Base-by-base conservation (phyloP, 1,140 invertebrate genomes). In the Drosophila lacteicornis region DNA sequence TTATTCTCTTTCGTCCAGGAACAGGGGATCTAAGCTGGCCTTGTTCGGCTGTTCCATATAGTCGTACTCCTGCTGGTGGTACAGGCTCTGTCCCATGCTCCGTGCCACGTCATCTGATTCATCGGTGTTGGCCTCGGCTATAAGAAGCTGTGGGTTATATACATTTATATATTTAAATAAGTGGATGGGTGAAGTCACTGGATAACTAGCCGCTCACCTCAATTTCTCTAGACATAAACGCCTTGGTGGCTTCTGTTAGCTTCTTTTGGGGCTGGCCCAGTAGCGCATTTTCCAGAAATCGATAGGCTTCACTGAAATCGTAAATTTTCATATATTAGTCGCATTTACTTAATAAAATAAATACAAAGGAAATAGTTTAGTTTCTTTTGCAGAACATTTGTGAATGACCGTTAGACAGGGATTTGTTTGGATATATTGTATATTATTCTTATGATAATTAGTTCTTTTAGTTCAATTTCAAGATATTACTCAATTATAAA, bases 111-210 rank as follows among this genome's bases (percentile, higher is more conserved):
- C 30, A n/a, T 90, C 80, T 5, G 79, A 79, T 0, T 71, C 12
- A 8, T 88, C 91, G 1, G 59, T 85, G 55, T 92, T 92, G 2
- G 82, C 91, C 47, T 91, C 86, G 5, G 53, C 65, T 30, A 92
- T 88, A 0, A 92, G 73, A 17, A 75, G 46, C 84, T 91, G 61
- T 6, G 25, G 6, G 19, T 4, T 1, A 7, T 0, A 1, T 27
- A 3, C 2, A 2, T 3, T 27, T 13, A 0, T 8, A n/a, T 7
- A 25, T 25, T 2, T 0, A 8, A 27, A 6, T 0, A 15, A 1
- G 8, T 66, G 2, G 2, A 7, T 5, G 8, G 2, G 0, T 4
- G 4, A 1, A 45, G 9, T 12, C 11, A 4, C 0, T 22, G 4
- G 0, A 36, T 42, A n/a, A 7, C 15, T 11, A 46, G 30, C 2